Conservation (phyloP, 2,797 vertebrate species). For the Myotis myotis region DNA sequence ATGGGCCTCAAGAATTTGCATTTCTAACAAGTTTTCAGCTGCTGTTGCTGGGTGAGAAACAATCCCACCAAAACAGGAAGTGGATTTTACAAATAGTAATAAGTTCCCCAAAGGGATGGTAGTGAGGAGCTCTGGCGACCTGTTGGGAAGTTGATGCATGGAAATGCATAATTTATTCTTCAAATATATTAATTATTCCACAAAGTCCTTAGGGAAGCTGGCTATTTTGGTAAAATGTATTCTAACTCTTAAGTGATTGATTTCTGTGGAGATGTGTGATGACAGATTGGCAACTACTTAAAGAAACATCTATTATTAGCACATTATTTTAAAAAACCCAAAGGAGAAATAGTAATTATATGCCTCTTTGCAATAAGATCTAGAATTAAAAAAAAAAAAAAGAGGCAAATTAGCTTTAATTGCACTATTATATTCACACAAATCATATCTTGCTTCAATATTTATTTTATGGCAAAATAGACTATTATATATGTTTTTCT, state of each 20-base stretch:
- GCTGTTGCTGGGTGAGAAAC: not conserved
- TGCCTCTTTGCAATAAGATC: not conserved
- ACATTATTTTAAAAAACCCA: not conserved
- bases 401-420: not conserved
- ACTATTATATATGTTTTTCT: constrained; percentile 86
- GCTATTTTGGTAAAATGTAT: not conserved
- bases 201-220: not conserved
- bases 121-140: not conserved
- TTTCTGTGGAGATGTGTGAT: not conserved
- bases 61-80: not conserved
- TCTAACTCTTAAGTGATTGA: not conserved
- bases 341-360: not conserved
- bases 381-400: not conserved
- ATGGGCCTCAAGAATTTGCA: not conserved
- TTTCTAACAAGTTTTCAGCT: not conserved
- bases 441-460: constrained; percentile 80
- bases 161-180: not conserved
- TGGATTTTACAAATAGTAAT: not conserved
- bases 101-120: not conserved
- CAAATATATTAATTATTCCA: not conserved
- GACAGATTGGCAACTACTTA: not conserved
- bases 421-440: not conserved
- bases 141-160: not conserved
- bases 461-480: constrained; percentile 92
- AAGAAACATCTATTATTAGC: not conserved